Evolutionary conservation across 2,113 vertebrate genomes (phyloP).

Genomic region (Bombycilla garrulus): DNA sequence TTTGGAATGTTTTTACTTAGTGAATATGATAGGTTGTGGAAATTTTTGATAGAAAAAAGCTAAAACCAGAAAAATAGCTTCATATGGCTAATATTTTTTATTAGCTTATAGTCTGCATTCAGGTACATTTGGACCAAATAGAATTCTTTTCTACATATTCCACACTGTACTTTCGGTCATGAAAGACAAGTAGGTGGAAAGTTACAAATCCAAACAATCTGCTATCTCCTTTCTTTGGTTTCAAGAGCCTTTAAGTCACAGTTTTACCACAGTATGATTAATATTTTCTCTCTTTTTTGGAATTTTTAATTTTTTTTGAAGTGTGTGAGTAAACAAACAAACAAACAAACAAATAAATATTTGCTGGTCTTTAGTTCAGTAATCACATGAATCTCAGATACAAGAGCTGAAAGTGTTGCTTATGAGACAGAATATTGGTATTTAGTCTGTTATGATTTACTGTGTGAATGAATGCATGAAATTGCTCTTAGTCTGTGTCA

Average conservation of each 20-base stretch:
- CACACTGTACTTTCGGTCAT: not conserved
- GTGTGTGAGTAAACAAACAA: too few relatives aligned
- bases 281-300: not conserved
- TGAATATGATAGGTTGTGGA: not conserved
- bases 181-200: not conserved
- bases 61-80: not conserved
- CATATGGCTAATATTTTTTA: not conserved
- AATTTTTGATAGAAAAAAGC: not conserved
- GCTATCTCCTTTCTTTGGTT: not conserved
- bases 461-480: not conserved
- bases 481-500: not conserved
- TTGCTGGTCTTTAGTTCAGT: not conserved
- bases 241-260: not conserved
- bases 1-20: not conserved
- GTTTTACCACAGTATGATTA: not conserved
- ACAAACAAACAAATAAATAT: not conserved
- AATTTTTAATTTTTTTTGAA: not conserved
- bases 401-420: not conserved
- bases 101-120: not conserved
- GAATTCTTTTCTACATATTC: not conserved
- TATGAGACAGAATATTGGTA: not conserved
- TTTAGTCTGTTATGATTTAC: not conserved
- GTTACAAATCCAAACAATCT: not conserved
- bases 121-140: not conserved
- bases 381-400: not conserved